Evolutionary conservation across 2,888 invertebrate species (phyloP).

Genomic region (Torymus tubicola): DNA sequence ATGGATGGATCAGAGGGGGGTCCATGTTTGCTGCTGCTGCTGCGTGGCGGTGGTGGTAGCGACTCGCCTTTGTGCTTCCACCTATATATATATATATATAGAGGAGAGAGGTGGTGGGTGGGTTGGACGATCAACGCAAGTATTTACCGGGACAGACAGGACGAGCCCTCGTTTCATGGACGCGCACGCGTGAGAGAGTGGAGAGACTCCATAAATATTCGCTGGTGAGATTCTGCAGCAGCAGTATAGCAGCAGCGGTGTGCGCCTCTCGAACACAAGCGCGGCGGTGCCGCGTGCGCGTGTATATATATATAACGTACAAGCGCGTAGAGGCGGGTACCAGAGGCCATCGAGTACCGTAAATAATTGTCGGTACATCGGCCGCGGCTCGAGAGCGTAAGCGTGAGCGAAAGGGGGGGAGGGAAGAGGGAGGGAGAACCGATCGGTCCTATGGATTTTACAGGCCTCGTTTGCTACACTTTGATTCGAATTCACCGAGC

Average conservation of each 20-base stretch:
- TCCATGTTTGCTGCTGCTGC: too few relatives aligned
- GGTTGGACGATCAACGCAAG: constrained; percentile 23
- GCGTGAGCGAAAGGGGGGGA: background rate
- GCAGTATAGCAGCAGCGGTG: too few relatives aligned
- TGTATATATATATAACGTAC: too few relatives aligned
- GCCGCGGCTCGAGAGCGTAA: constrained; percentile 21
- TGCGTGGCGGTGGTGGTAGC: too few relatives aligned
- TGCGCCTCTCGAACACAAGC: constrained; percentile 25
- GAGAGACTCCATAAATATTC: constrained; percentile 56
- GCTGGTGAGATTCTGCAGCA: constrained; percentile 43
- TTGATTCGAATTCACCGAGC: constrained; percentile 33
- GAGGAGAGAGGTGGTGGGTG: too few relatives aligned
- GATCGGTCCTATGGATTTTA: constrained; percentile 39
- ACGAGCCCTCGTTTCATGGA: constrained; percentile 45
- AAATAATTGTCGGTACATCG: constrained; percentile 56
- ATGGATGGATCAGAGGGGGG: too few relatives aligned
- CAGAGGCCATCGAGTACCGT: constrained; percentile 31
- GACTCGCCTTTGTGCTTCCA: background rate
- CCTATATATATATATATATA: too few relatives aligned
- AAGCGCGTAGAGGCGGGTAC: too few relatives aligned
- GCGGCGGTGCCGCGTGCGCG: too few relatives aligned
- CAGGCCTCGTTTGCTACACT: constrained; percentile 47
- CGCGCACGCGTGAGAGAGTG: constrained; percentile 9
- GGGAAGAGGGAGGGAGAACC: too few relatives aligned
- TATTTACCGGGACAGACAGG: constrained; percentile 24